Evolutionary conservation across 2,888 invertebrate genomes (phyloP), one percentile per base, ranked within the genome.

Genomic region (Schrankia costaestrigalis): DNA sequence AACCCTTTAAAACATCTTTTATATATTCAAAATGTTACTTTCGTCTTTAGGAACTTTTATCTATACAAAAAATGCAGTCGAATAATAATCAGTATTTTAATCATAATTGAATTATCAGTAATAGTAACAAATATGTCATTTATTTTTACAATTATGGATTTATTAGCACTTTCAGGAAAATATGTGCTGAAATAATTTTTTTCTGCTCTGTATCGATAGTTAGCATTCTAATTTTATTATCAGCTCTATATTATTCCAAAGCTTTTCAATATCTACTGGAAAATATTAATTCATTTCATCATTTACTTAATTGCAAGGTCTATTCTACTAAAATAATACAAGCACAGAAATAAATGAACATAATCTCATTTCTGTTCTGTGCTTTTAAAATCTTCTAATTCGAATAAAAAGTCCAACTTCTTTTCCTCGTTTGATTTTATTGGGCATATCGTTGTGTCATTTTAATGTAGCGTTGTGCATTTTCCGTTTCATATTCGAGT

Each of bases 401-500:
- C 19, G n/a, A 4, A 9, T 10, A 5, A n/a, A n/a, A 6, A 2
- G 1, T 2, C 3, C 2, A 22, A n/a, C n/a, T 9, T 4, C 10
- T n/a, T 9, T n/a, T n/a, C n/a, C n/a, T n/a, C n/a, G n/a, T n/a
- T n/a, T n/a, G n/a, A n/a, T n/a, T n/a, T n/a, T n/a, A n/a, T n/a
- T n/a, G n/a, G n/a, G n/a, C n/a, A n/a, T n/a, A n/a, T n/a, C n/a
- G n/a, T n/a, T n/a, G n/a, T n/a, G n/a, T n/a, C n/a, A n/a, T n/a
- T n/a, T n/a, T n/a, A n/a, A n/a, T n/a, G n/a, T n/a, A n/a, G n/a
- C n/a, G n/a, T n/a, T n/a, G n/a, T n/a, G n/a, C n/a, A n/a, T n/a
- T n/a, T 31, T 53, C 9, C 51, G 63, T 2, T 65, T 54, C 3
- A 27, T 52, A 1, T 39, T 56, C 1, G 63, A 69, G 38, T 63